A percentile compares a stretch with the other conserved stretches of the same genome.
These are phyloP conservation scores for Phenganax marumi DNA, from an alignment of 92 coral and sea anemone species.

Conservation along the genomic window DNA sequence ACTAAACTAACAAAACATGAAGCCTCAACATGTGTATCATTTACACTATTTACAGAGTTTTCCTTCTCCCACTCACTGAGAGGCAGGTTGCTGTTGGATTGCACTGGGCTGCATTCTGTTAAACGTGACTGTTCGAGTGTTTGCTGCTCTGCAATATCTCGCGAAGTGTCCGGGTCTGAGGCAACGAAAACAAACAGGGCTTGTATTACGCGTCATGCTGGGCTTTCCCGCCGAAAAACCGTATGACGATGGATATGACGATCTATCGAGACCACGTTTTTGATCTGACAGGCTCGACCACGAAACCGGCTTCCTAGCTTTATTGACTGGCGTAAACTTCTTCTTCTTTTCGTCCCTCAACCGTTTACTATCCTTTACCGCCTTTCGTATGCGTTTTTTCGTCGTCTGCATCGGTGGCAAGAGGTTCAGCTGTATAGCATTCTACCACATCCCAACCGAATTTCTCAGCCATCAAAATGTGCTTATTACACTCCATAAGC, in stretches of 20 bases:
- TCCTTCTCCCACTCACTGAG: constrained; percentile 6
- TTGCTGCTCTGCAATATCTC: constrained; percentile 58
- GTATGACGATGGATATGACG: background rate
- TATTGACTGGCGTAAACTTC: background rate
- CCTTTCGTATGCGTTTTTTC: constrained; percentile 43
- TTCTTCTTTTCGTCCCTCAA: constrained; percentile 54
- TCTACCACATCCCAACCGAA: constrained; percentile 50
- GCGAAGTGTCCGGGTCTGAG: constrained; percentile 58
- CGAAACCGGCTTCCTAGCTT: background rate
- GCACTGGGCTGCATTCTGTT: background rate
- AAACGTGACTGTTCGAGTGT: background rate
- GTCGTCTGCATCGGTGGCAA: constrained; percentile 54
- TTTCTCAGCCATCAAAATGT: constrained; percentile 52
- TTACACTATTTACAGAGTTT: background rate
- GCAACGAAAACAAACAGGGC: constrained; percentile 63
- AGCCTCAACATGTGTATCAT: background rate
- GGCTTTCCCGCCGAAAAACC: constrained; percentile 23
- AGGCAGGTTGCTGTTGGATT: background rate
- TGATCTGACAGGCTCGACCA: constrained; percentile 1
- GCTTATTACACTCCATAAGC: constrained; percentile 54
- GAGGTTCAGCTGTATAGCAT: constrained; percentile 49
- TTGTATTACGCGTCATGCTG: constrained; percentile 8
- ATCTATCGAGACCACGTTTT: background rate
- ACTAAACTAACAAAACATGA: background rate
- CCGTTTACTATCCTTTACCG: constrained; percentile 49